These are phyloP conservation scores for Hiodon tergisus DNA, from an alignment of 2,113 vertebrate species.

Conservation along the genomic window DNA sequence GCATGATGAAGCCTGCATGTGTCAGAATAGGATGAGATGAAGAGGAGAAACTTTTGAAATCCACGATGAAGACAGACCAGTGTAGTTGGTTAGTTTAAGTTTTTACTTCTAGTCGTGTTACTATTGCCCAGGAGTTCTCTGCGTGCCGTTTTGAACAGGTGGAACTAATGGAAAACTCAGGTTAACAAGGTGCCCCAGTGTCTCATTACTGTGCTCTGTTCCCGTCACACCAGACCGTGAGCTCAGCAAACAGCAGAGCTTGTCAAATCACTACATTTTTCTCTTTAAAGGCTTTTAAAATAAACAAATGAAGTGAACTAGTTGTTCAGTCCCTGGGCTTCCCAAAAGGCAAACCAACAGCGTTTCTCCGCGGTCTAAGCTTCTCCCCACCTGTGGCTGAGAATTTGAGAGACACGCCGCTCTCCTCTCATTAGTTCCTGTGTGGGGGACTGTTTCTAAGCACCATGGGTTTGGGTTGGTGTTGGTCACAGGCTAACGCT, in stretches of 20 bases:
- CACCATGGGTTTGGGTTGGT: not conserved
- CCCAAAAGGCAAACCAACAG: not conserved
- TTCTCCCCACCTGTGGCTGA: not conserved
- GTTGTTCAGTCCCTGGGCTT: conserved; percentile 13
- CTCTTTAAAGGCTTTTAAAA: conserved; percentile 1
- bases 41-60: no score
- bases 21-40: no score
- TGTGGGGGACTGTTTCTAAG: not conserved
- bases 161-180: no score
- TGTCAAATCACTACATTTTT: conserved; percentile 5
- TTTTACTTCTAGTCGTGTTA: no score
- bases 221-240: conserved; percentile 6
- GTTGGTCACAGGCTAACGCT: not conserved
- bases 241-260: conserved; percentile 15
- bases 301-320: not conserved
- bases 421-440: no score
- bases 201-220: conserved; percentile 2
- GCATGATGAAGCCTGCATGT: no score
- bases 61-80: no score
- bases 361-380: not conserved
- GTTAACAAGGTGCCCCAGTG: no score
- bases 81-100: no score
- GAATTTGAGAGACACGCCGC: no score
- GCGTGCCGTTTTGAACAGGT: no score
- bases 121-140: no score